Evolutionary conservation across 1,140 invertebrate genomes (phyloP).

Genomic region (Aphelinus certus): DNA sequence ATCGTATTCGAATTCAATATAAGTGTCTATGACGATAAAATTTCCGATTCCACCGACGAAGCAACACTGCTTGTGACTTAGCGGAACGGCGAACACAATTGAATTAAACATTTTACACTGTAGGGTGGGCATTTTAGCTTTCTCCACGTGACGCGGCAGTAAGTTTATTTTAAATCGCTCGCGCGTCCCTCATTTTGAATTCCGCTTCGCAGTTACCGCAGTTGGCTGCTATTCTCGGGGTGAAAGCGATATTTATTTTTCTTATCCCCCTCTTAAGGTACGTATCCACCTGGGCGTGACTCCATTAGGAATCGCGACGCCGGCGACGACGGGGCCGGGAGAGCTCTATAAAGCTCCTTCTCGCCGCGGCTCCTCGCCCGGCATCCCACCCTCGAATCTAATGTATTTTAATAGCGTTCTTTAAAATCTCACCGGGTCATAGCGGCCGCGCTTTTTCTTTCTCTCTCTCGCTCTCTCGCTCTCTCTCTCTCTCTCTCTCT

Average conservation of each 20-base stretch:
- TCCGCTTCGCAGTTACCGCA: slow-evolving; percentile 11
- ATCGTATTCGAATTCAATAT: no score
- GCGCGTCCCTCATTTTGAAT: slow-evolving; percentile 23
- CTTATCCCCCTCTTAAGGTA: slow-evolving; percentile 36
- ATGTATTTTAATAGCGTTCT: slow-evolving; percentile 55
- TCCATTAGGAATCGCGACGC: slow-evolving; percentile 48
- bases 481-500: no score
- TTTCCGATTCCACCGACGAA: no score
- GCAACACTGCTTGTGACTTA: no score
- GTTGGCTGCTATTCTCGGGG: slow-evolving; percentile 20
- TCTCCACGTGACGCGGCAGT: background rate
- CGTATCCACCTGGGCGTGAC: slow-evolving; percentile 43
- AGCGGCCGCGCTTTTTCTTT: background rate
- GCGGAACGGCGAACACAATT: slow-evolving; percentile 4
- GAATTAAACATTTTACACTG: slow-evolving; percentile 12
- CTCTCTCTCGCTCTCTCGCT: no score
- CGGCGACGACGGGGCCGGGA: slow-evolving; percentile 5
- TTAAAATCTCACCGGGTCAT: slow-evolving; percentile 12
- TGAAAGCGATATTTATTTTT: slow-evolving; percentile 40
- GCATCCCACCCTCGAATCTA: slow-evolving; percentile 42
- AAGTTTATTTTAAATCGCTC: slow-evolving; percentile 21
- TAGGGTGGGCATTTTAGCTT: background rate
- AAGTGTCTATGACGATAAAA: background rate
- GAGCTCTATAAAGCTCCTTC: slow-evolving; percentile 41
- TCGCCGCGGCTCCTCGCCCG: slow-evolving; percentile 15